Percentiles rank a stretch among this genome's conserved stretches.
phyloP scores from a whole-genome alignment of 2,888 invertebrate genomes.

The Cacoxenus indagator region DNA sequence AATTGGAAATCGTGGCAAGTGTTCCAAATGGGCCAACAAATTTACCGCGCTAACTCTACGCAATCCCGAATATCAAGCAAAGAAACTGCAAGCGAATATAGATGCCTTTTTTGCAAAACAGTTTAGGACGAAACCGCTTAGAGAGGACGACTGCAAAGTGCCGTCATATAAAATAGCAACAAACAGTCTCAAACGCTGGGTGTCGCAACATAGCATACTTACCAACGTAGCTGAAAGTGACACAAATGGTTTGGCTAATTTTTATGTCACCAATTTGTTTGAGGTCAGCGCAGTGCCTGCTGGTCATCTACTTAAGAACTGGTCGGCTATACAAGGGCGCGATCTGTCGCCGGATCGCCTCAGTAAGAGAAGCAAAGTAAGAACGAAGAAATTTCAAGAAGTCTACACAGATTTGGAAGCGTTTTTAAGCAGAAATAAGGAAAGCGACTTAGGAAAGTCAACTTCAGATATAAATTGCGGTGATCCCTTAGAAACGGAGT shows the following conservation, averaged over 20 bases:
- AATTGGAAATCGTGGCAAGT: slow-evolving; percentile 41
- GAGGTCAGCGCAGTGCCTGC: slow-evolving; percentile 68
- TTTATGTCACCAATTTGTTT: slow-evolving; percentile 72
- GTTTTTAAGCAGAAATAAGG: background rate
- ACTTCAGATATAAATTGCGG: background rate
- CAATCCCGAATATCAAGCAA: slow-evolving; percentile 52
- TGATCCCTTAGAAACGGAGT: background rate
- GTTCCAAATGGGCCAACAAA: slow-evolving; percentile 67
- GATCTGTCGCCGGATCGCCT: slow-evolving; percentile 72
- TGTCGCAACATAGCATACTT: slow-evolving; percentile 27
- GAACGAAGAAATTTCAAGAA: slow-evolving; percentile 36
- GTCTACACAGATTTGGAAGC: slow-evolving; percentile 49
- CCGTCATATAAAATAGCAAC: slow-evolving; percentile 42
- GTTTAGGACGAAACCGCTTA: slow-evolving; percentile 34
- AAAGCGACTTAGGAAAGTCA: background rate
- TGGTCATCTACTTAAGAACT: slow-evolving; percentile 75
- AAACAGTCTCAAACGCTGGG: slow-evolving; percentile 31
- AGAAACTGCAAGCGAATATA: slow-evolving; percentile 53
- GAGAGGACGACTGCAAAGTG: background rate
- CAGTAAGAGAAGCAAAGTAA: slow-evolving; percentile 15
- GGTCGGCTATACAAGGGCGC: slow-evolving; percentile 77
- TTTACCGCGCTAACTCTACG: slow-evolving; percentile 68
- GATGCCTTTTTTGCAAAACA: slow-evolving; percentile 52
- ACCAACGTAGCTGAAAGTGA: slow-evolving; percentile 23
- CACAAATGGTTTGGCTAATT: slow-evolving; percentile 54